Base-by-base conservation (phyloP, 1,140 invertebrate species). In the Brachionus calyciflorus region DNA sequence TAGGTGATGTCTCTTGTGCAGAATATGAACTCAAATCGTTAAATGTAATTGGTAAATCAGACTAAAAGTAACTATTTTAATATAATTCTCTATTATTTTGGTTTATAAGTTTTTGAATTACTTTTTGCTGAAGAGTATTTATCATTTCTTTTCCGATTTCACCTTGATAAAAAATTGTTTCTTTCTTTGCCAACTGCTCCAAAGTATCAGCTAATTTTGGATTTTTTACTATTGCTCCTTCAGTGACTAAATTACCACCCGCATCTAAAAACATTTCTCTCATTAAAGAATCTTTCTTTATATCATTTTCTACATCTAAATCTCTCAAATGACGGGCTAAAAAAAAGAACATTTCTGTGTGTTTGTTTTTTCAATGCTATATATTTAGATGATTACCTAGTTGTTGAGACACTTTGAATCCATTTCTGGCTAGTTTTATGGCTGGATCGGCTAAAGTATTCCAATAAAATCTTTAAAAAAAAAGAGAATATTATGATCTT, bases 191-290 rank as follows among this genome's bases (percentile, higher is more conserved):
- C 28, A 73, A 55, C 17, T 21, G 48, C 51, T 73, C n/a, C 10
- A 79, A 17, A 14, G 78, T 79, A 12, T 33, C 49, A 14, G 37
- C 78, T 10, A 78, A 30, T 28, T 57, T 57, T 10, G 77, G 68
- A 60, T 78, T 78, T 49, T 63, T 79, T 3, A 79, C 7, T 10
- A 55, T 21, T n/a, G 48, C 53, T n/a, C 78, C 78, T 65, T 78
- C 77, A 33, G 73, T 37, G 12, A 76, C 48, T 40, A 79, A 46
- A 12, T 46, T 33, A n/a, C 77, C 77, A 9, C 60, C 37, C 1
- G 49, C 53, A 28, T 79, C 68, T 14, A 79, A 40, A 49, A 78
- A 78, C 17, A 79, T 19, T 70, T 76, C 57, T 12, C 24, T 12
- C 44, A 73, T 3, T 5, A 40, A 1, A 6, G 44, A 19, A 73